Percentiles rank a stretch among this genome's conserved stretches.
Evolutionary conservation across 2,888 invertebrate genomes (phyloP).

Genomic region (Morpho achilles): DNA sequence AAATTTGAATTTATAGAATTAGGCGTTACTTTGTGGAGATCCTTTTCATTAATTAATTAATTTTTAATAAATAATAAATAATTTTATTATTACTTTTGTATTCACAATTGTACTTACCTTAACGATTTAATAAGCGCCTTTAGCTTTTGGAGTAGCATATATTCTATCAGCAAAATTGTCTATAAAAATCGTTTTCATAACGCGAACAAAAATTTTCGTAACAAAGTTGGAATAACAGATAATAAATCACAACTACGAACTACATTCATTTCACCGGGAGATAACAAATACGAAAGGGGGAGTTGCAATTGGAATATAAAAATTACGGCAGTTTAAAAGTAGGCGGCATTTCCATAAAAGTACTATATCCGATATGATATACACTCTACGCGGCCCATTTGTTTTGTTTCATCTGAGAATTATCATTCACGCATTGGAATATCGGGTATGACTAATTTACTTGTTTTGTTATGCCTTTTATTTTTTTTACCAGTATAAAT

Average conservation of each 20-base stretch:
- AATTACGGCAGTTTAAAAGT: constrained; percentile 79
- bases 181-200: too few species aligned
- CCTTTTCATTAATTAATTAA: too few species aligned
- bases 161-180: too few species aligned
- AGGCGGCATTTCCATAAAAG: constrained; percentile 75
- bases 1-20: too few species aligned
- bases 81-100: too few species aligned
- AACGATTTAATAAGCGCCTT: too few species aligned
- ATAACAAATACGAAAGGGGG: constrained; percentile 72
- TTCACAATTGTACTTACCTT: too few species aligned
- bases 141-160: too few species aligned
- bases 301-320: constrained; percentile 73
- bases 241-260: constrained; percentile 67
- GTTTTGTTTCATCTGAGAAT: constrained; percentile 49
- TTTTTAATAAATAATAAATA: too few species aligned
- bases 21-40: too few species aligned
- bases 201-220: constrained; percentile 24
- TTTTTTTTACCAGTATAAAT: too few species aligned
- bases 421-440: constrained; percentile 29
- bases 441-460: constrained; percentile 24
- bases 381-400: constrained; percentile 53
- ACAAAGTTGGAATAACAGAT: constrained; percentile 47
- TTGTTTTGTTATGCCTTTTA: too few species aligned
- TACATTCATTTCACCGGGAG: constrained; percentile 63
- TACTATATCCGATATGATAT: constrained; percentile 73